Conservation (phyloP, 2,888 invertebrate species). For the Trichacis sp. region DNA sequence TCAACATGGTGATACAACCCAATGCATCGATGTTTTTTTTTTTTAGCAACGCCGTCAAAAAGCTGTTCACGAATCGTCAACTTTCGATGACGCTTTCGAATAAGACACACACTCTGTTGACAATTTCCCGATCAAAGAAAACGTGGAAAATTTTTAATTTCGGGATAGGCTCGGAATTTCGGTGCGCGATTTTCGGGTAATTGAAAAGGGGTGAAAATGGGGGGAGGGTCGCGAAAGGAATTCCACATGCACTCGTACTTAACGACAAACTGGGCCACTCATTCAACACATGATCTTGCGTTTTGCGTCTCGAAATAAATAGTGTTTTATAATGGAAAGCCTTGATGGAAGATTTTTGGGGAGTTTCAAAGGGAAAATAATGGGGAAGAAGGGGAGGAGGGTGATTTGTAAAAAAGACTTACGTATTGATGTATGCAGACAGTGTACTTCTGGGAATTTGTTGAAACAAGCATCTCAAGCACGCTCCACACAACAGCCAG, state of each 20-base stretch:
- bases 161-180: too few relatives aligned
- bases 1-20: constrained; percentile 51
- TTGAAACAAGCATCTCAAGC: constrained; percentile 64
- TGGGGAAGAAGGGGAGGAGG: neutral
- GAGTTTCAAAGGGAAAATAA: neutral
- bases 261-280: constrained; percentile 43
- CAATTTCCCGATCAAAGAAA: neutral
- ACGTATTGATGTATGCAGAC: constrained; percentile 62
- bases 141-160: neutral
- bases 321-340: neutral
- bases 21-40: constrained; percentile 21
- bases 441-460: constrained; percentile 59
- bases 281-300: constrained; percentile 52
- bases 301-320: constrained; percentile 50
- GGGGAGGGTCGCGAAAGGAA: too few relatives aligned
- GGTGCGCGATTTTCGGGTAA: too few relatives aligned
- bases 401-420: constrained; percentile 49
- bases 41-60: neutral
- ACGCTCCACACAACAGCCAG: constrained; percentile 67
- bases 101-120: neutral
- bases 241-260: too few relatives aligned
- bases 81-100: neutral
- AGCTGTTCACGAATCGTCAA: neutral
- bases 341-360: neutral
- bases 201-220: too few relatives aligned